Percentiles rank a stretch among this genome's conserved stretches.
These are phyloP conservation scores for Verasper variegatus DNA, from an alignment of 2,113 vertebrate species.

Conservation along the genomic window DNA sequence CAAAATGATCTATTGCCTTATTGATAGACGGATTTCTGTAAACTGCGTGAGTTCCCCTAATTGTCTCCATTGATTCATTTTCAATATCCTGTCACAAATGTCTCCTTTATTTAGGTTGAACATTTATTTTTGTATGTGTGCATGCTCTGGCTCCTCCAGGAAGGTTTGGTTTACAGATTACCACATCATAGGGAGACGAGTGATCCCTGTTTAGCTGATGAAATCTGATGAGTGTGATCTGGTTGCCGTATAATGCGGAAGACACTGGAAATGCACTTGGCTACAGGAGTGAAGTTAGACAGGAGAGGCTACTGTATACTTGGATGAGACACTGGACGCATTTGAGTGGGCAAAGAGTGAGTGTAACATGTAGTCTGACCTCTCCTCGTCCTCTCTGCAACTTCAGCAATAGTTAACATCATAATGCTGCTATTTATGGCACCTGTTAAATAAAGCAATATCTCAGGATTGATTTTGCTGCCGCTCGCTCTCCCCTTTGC, in stretches of 20 bases:
- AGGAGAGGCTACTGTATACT: neutral
- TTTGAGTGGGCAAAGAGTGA: conserved; percentile 37
- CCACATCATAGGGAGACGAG: neutral
- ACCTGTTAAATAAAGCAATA: conserved; percentile 90
- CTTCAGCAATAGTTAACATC: conserved; percentile 83
- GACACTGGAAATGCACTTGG: conserved; percentile 1
- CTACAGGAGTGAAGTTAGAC: neutral
- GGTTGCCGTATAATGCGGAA: neutral
- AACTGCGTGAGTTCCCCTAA: conserved; percentile 77
- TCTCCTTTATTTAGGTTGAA: conserved; percentile 40
- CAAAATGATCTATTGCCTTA: conserved; percentile 80
- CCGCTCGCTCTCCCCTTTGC: conserved; percentile 74
- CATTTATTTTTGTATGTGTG: conserved; percentile 23
- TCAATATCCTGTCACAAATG: conserved; percentile 77
- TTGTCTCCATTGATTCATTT: conserved; percentile 83
- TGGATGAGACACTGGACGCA: conserved; percentile 11
- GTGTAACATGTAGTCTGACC: conserved; percentile 57
- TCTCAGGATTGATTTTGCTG: conserved; percentile 92
- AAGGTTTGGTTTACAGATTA: neutral
- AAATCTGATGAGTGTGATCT: conserved; percentile 4
- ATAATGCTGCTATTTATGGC: conserved; percentile 90
- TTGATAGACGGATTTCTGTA: conserved; percentile 82
- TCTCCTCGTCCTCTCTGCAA: conserved; percentile 68
- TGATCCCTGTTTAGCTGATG: neutral
- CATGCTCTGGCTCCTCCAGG: neutral